Percentiles rank a stretch among this genome's conserved stretches.
Evolutionary conservation across 2,888 invertebrate genomes (phyloP).

Genomic region (Subacronicta megacephala): DNA sequence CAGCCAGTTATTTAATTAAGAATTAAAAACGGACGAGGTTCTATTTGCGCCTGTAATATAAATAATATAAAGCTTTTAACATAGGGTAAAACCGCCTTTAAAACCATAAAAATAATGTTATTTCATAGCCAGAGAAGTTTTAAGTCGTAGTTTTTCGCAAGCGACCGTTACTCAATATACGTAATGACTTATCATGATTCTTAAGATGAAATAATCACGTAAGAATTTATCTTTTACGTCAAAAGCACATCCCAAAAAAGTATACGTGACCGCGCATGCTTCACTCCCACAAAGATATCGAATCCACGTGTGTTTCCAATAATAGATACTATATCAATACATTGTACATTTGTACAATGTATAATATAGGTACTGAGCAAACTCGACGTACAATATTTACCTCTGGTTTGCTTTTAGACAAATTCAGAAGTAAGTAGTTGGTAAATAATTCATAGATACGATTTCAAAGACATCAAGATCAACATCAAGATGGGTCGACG

Average conservation of each 20-base stretch:
- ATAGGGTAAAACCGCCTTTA: no score
- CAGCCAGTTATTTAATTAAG: no score
- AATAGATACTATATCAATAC: neutral
- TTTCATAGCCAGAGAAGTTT: no score
- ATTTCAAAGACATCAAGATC: no score
- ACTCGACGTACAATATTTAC: neutral
- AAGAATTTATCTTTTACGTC: neutral
- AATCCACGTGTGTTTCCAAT: neutral
- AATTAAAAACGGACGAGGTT: no score
- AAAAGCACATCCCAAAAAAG: constrained; percentile 6
- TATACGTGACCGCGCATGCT: constrained; percentile 6
- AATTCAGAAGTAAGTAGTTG: no score
- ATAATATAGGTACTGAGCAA: no score
- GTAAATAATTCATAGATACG: no score
- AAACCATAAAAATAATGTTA: no score
- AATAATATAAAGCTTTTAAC: no score
- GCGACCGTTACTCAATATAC: neutral
- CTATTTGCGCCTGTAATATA: no score
- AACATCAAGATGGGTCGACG: no score
- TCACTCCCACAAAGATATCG: neutral
- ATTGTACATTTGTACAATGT: neutral
- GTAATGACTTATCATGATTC: neutral
- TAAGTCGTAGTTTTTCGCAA: neutral
- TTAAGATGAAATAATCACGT: constrained; percentile 1
- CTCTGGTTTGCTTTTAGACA: neutral